Evolutionary conservation across 2,797 vertebrate genomes (phyloP).

Genomic region (Tamandua tetradactyla): DNA sequence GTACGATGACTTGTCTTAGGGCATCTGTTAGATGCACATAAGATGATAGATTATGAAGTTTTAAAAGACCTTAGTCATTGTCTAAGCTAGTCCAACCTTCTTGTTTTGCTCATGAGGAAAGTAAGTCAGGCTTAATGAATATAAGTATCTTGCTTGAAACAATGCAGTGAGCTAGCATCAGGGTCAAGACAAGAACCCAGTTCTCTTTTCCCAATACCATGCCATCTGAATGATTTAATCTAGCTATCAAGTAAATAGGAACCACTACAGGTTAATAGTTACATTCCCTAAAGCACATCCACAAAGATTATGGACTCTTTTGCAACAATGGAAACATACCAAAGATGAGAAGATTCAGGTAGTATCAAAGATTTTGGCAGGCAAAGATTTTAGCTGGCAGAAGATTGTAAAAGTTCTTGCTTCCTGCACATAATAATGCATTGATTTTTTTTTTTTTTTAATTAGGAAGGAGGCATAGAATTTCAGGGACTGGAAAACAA

Average conservation of each 20-base stretch:
- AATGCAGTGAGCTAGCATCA: not conserved
- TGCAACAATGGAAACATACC: not conserved
- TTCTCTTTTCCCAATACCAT: not conserved
- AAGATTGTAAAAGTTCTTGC: not conserved
- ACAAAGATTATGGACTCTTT: not conserved
- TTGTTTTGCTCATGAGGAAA: conserved; percentile 13
- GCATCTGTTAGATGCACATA: not conserved
- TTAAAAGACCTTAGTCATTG: not conserved
- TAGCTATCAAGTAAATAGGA: not conserved
- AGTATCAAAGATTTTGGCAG: conserved; percentile 7
- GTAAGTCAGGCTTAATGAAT: not conserved
- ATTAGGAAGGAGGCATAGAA: not conserved
- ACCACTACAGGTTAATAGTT: not conserved
- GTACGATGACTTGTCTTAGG: not conserved
- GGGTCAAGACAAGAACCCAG: not conserved
- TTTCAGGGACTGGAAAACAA: not conserved
- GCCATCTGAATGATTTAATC: not conserved
- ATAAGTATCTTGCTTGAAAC: not conserved
- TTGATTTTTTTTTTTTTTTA: not conserved
- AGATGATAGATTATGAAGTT: not conserved
- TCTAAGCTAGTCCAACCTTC: not conserved
- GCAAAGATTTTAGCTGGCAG: not conserved
- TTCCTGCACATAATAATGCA: not conserved
- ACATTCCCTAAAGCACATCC: not conserved
- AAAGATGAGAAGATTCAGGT: not conserved